Evolutionary conservation across 37 sponge, comb jelly and placozoan species (phyloP).

Genomic region (Tethya wilhelma): DNA sequence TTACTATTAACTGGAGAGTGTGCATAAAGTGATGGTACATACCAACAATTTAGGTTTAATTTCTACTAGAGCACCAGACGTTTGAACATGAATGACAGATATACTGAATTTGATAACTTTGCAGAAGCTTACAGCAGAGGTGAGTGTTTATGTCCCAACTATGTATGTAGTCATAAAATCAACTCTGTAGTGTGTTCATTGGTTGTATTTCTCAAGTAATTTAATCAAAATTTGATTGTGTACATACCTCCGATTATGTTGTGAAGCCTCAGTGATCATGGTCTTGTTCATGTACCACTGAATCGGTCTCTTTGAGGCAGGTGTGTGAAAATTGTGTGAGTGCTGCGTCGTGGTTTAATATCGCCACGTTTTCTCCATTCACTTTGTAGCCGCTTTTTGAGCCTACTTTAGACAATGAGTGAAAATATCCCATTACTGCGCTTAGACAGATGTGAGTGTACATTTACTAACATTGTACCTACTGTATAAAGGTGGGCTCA

Average conservation of each 20-base stretch:
- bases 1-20: neutral
- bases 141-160: neutral
- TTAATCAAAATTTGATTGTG: no score
- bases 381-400: neutral
- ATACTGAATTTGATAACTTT: conserved; percentile 46
- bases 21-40: neutral
- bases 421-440: conserved; percentile 10
- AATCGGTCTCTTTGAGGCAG: no score
- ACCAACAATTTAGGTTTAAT: no score
- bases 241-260: no score
- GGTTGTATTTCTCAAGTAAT: no score
- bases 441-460: conserved; percentile 6
- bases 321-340: no score
- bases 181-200: neutral
- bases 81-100: conserved; percentile 5
- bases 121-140: neutral
- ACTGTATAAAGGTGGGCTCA: neutral
- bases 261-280: no score
- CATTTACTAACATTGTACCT: neutral
- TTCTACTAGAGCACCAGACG: no score
- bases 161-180: neutral
- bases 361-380: conserved; percentile 3
- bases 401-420: neutral
- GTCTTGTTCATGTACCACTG: no score
- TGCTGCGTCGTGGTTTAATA: no score